Evolutionary conservation across 2,113 vertebrate genomes (phyloP).

Genomic region (Crotophaga sulcirostris): DNA sequence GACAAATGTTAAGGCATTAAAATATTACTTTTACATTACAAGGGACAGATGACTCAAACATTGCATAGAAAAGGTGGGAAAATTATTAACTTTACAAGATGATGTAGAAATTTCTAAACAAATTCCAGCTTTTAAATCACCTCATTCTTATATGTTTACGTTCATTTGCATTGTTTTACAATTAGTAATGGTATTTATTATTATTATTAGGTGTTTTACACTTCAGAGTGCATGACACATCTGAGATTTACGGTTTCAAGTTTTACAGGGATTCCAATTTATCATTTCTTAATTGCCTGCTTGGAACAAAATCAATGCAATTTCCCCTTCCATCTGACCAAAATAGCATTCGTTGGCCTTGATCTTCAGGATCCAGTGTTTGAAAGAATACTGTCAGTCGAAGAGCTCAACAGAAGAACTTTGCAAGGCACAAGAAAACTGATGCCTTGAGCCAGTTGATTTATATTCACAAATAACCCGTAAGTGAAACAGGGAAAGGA

Average conservation of each 20-base stretch:
- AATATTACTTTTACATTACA: not conserved
- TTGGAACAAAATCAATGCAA: slow-evolving; percentile 75
- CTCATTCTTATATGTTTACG: not conserved
- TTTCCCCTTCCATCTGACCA: slow-evolving; percentile 69
- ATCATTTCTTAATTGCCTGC: slow-evolving; percentile 75
- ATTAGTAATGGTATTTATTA: slow-evolving; percentile 64
- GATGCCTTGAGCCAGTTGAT: not conserved
- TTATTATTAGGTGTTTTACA: slow-evolving; percentile 66
- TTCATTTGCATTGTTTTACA: slow-evolving; percentile 28
- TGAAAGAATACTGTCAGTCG: not conserved
- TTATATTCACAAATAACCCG: not conserved
- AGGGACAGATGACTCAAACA: not conserved
- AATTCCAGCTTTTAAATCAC: not conserved
- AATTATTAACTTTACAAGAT: not conserved
- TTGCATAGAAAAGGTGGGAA: not conserved
- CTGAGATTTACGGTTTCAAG: slow-evolving; percentile 58
- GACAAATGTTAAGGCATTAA: not conserved
- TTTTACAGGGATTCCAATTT: slow-evolving; percentile 65
- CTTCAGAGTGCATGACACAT: slow-evolving; percentile 53
- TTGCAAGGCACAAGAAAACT: not conserved
- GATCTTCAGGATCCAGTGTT: slow-evolving; percentile 12
- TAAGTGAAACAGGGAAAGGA: not conserved
- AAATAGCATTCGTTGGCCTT: slow-evolving; percentile 27
- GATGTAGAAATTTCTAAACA: not conserved
- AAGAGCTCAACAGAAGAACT: not conserved